phyloP scores from a whole-genome alignment of 2,888 invertebrate species.

The Iselma pallidipennis region DNA sequence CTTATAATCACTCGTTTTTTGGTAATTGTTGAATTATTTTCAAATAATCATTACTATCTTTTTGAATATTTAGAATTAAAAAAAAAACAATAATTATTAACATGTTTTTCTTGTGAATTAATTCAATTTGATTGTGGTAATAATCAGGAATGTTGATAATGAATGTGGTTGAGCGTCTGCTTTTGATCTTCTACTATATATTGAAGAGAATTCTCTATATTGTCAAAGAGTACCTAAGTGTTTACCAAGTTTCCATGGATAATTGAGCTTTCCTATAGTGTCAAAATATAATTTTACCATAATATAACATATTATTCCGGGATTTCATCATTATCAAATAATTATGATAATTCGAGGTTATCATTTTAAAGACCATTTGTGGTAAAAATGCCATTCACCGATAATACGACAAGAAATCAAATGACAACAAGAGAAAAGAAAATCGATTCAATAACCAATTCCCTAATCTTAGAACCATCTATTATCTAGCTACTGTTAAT shows the following conservation, averaged over 20 bases:
- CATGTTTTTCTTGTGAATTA: no score
- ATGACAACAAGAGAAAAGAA: neutral
- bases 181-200: no score
- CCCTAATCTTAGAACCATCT: no score
- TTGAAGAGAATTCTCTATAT: no score
- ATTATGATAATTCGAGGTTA: slow-evolving; percentile 1
- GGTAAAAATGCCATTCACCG: slow-evolving; percentile 2
- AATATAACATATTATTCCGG: neutral
- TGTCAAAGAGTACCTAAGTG: neutral
- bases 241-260: neutral
- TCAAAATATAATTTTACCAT: neutral
- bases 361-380: neutral
- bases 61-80: no score
- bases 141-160: neutral
- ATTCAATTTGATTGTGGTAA: neutral
- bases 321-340: neutral
- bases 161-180: no score
- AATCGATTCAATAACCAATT: neutral
- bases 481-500: no score
- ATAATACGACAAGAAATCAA: neutral
- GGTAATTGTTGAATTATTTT: no score
- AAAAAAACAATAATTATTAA: no score
- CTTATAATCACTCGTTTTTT: no score
- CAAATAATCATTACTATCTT: no score
- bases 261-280: neutral